Evolutionary conservation across 2,888 invertebrate genomes (phyloP), one percentile per base, ranked within the genome.

Genomic region (Marasmarcha lunaedactyla): DNA sequence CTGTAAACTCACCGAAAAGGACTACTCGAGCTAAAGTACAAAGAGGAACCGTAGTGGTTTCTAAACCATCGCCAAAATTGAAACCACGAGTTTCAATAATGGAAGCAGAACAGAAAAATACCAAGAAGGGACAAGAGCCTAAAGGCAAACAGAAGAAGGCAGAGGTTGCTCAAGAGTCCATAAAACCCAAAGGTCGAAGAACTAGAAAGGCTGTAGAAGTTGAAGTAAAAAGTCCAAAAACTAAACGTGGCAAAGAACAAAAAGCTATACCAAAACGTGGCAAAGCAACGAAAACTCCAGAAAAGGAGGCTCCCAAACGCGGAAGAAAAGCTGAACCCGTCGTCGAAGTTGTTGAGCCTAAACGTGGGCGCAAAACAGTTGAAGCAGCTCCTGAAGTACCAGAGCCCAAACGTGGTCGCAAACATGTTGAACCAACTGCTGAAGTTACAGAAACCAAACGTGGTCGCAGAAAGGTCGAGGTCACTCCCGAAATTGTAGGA

Each of bases 1-100:
- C 50, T 34, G 34, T 44, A 1, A 50, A 49, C 41, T 55, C 62
- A n/a, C 62, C 69, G 13, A 64, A 60, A 34, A 12, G 14, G 44
- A 63, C 35, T 25, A 50, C 55, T 2, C 56, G 63, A 46, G 50
- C 54, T 9, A 63, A 55, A 51, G 51, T 50, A 6, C 48, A 44
- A 10, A 59, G 49, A 41, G 45, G 46, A 0, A 53, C 51, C 4
- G 50, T 65, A 0, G 60, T 59, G 1, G 47, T 67, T 0, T 44
- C 39, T 1, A 65, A 68, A 44, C 60, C 63, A 0, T 62, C 68
- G 1, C 71, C 71, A 0, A 49, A 54, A 34, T 1, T 57, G 10
- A 66, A 68, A 43, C 64, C 69, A 1, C 50, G 7, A 44, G 33
- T 3, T 20, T 3, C 3, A 7, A 20, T 7, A 20, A 20, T 20